These are phyloP conservation scores for Anhinga rufa DNA, from an alignment of 2,113 vertebrate genomes.

Conservation along the genomic window DNA sequence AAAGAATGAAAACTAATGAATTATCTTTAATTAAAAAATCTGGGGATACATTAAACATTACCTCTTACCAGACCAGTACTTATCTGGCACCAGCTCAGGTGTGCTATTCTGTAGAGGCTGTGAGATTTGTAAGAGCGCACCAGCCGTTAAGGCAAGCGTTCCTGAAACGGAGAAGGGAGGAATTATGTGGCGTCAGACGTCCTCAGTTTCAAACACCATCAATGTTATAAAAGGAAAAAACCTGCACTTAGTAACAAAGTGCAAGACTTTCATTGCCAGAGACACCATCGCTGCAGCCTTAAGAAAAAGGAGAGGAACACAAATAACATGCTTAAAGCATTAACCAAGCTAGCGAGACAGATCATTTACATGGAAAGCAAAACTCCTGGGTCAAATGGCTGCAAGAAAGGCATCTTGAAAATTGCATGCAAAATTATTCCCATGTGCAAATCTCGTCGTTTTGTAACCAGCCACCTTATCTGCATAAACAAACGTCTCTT, in stretches of 20 bases:
- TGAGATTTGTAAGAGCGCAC: neutral
- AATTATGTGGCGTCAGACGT: neutral
- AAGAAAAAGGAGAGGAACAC: neutral
- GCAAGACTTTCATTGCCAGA: neutral
- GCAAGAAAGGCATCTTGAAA: neutral
- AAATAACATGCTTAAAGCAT: neutral
- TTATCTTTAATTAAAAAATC: neutral
- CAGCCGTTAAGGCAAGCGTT: neutral
- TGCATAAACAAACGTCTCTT: neutral
- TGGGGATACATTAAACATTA: neutral
- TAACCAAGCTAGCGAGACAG: neutral
- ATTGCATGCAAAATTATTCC: neutral
- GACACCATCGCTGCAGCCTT: neutral
- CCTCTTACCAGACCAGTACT: neutral
- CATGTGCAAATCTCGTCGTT: fast-evolving
- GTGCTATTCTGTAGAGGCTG: neutral
- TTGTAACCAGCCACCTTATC: neutral
- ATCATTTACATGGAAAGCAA: neutral
- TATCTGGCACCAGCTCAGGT: neutral
- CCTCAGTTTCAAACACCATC: neutral
- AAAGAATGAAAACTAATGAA: neutral
- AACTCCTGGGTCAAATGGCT: neutral
- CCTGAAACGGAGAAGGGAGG: neutral
- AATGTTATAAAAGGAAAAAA: neutral
- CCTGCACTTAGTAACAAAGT: neutral